Evolutionary conservation across 2,113 vertebrate species (phyloP), one percentile per base, ranked within the genome.

Genomic region (Notothenia coriiceps): DNA sequence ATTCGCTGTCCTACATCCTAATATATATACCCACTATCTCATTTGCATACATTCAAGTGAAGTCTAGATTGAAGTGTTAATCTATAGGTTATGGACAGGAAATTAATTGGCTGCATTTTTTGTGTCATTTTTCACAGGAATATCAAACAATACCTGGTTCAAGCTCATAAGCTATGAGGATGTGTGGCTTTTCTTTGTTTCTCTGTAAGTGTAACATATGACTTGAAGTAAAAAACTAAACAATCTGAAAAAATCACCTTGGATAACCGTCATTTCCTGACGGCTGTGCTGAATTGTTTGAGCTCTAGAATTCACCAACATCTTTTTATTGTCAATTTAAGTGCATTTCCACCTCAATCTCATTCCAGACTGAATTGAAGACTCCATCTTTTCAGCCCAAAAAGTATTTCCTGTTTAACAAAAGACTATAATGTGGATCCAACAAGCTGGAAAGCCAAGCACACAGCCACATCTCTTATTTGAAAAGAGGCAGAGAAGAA

Each of bases 371-470:
- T 56, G 20, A 54, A 40, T 40, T 6, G 17, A 2, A 15, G 40
- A 40, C 33, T 74, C n/a, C 14, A 10, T 64, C 20, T 59, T 12
- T 22, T 60, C 43, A 29, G 25, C 20, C 35, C 15, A 3, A 2
- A 20, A 12, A 40, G 11, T 70, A 51, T 60, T 46, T 60, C 46
- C 47, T 52, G 13, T 14, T 47, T 9, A n/a, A 40, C 43, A 46
- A 40, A 15, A 79, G n/a, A 44, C 14, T 20, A 22, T 12, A 10
- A 25, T n/a, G 29, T 52, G 51, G 18, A 54, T 22, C 17, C 11
- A 25, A 52, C 44, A 14, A 57, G 22, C 12, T 49, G 35, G 13
- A 17, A 69, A 68, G 35, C 50, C n/a, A 78, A 60, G 63, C 40
- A 49, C 70, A 44, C 2, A 15, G 35, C 5, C 25, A 44, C 22